Base-by-base conservation (phyloP, 92 coral and sea anemone species). In the Metridium senile region DNA sequence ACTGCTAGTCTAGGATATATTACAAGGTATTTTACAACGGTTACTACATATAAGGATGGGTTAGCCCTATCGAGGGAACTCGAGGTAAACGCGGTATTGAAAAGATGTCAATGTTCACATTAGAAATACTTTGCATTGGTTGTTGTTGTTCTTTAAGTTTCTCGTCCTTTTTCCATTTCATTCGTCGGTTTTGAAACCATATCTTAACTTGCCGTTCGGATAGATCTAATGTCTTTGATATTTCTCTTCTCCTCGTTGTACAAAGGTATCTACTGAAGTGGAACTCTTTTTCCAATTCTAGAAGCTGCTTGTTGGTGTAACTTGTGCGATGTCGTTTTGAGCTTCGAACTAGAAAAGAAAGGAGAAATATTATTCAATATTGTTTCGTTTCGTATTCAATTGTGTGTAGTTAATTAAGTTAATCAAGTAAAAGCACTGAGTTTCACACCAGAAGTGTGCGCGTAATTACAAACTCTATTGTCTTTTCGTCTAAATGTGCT, bases 111-210 rank as follows among this genome's bases (percentile, higher is more conserved):
- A 73, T 57, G 53, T 73, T 73, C 68, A 32, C 78, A 17, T 72
- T 58, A 29, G 76, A 72, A 31, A 46, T 49, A 46, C 25, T 33
- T 57, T 57, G 78, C 8, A 73, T 0, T 1, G 67, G 7, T 25
- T 73, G 67, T n/a, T 73, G 67, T n/a, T 73, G 78, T 73, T 91
- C 97, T 75, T 82, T 94, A 22, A 91, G 77, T 68, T 86, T 94
- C 77, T 94, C 97, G 76, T 94, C 98, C 33, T 94, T 94, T 68
- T 94, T 94, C 92, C 96, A 86, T 85, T 94, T 94, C 98, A 94
- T 94, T 32, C 98, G 79, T 25, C 98, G 97, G 49, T 94, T 94
- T 64, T 94, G 98, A 58, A 94, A 94, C 98, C 98, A 94, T 34
- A 94, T 90, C 75, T 94, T 94, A 25, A 94, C 97, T 77, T 94